phyloP scores from a whole-genome alignment of 1,140 invertebrate genomes.

The Drosophila kanapiae region DNA sequence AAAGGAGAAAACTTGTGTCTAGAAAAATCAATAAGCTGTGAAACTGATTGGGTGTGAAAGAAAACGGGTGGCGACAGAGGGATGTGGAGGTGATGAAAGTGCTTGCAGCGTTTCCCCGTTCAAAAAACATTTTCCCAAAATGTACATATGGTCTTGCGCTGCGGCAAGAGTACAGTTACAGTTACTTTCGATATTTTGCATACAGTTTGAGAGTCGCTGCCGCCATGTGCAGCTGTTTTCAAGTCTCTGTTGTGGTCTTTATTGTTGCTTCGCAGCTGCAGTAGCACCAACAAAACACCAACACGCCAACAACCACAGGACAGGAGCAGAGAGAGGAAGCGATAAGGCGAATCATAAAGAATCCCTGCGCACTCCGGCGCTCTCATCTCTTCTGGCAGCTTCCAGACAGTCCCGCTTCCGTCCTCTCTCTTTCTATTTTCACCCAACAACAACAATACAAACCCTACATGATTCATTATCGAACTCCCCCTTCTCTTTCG shows the following conservation, averaged over 20 bases:
- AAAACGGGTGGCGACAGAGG: not conserved
- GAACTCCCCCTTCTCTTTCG: not conserved
- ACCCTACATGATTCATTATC: conserved; percentile 18
- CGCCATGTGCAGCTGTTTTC: conserved; percentile 71
- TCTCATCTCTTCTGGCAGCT: conserved; percentile 36
- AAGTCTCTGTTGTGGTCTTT: conserved; percentile 60
- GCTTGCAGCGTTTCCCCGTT: not conserved
- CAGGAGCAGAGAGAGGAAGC: conserved; percentile 6
- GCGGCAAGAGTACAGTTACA: conserved; percentile 49
- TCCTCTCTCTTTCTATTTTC: conserved; percentile 5
- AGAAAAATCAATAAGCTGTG: conserved; percentile 71
- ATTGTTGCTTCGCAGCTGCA: conserved; percentile 71
- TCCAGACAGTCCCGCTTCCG: conserved; percentile 32
- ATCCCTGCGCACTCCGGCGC: conserved; percentile 30
- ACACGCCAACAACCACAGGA: conserved; percentile 26
- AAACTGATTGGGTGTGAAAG: conserved; percentile 11
- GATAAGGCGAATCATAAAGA: conserved; percentile 8
- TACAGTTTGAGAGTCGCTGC: conserved; percentile 60
- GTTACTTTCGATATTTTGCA: conserved; percentile 27
- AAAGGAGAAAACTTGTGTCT: conserved; percentile 25
- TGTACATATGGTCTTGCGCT: not conserved
- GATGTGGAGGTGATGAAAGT: not conserved
- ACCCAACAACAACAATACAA: not conserved
- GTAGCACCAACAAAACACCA: conserved; percentile 23
- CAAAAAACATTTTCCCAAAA: conserved; percentile 1